phyloP scores from a whole-genome alignment of 1,140 invertebrate genomes.

The Rhizoglyphus robini region DNA sequence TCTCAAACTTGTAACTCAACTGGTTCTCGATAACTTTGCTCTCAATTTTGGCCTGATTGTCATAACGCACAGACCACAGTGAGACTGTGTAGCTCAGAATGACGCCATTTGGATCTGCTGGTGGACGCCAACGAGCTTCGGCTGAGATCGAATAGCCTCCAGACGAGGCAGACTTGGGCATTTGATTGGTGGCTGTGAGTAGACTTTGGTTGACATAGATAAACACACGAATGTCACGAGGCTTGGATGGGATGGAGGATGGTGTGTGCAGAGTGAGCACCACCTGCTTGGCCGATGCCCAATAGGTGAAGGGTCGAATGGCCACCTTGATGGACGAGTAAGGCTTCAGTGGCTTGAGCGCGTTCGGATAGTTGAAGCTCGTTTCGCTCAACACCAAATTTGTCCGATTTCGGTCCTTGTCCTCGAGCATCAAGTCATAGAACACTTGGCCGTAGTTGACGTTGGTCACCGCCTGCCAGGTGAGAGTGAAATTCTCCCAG shows the following conservation, averaged over 20 bases:
- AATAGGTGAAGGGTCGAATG: slow-evolving; percentile 64
- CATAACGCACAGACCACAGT: slow-evolving; percentile 41
- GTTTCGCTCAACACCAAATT: slow-evolving; percentile 26
- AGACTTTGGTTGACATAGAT: slow-evolving; percentile 37
- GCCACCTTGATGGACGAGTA: slow-evolving; percentile 52
- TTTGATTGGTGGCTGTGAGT: slow-evolving; percentile 23
- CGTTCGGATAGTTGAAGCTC: slow-evolving; percentile 34
- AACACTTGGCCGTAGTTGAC: slow-evolving; percentile 65
- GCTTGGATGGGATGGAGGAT: slow-evolving; percentile 48
- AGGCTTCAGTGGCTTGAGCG: slow-evolving; percentile 43
- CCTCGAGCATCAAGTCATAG: slow-evolving; percentile 58
- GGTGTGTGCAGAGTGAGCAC: slow-evolving; percentile 30
- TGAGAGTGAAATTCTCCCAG: slow-evolving; percentile 61
- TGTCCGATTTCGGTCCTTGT: slow-evolving; percentile 3
- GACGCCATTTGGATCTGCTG: slow-evolving; percentile 53
- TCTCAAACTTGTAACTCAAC: slow-evolving; percentile 41
- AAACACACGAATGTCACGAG: slow-evolving; percentile 51
- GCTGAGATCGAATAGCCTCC: slow-evolving; percentile 33
- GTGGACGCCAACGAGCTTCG: slow-evolving; percentile 57
- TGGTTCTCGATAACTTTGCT: slow-evolving; percentile 15
- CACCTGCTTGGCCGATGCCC: slow-evolving; percentile 53
- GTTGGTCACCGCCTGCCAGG: slow-evolving; percentile 53
- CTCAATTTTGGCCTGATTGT: not conserved
- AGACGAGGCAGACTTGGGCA: not conserved
- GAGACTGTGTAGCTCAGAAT: slow-evolving; percentile 54